These are phyloP conservation scores for Lasioglossum lativentre DNA, from an alignment of 2,888 invertebrate genomes.

Conservation along the genomic window DNA sequence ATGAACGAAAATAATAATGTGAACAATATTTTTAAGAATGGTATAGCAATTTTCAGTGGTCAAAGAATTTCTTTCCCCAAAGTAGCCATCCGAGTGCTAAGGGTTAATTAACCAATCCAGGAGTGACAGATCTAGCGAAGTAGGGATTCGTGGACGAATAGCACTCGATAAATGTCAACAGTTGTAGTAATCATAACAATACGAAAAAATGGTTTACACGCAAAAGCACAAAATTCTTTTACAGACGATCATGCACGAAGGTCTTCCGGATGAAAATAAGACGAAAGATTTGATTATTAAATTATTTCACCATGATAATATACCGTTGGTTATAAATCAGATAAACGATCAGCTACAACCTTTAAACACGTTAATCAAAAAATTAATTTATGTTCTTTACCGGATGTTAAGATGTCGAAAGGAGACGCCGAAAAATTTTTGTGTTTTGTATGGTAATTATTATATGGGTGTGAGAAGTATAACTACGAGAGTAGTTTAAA, in stretches of 20 bases:
- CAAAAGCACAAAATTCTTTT: conserved; percentile 72
- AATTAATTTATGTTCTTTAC: conserved; percentile 69
- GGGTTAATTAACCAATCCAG: too few relatives aligned
- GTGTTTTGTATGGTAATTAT: conserved; percentile 72
- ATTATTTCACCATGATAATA: conserved; percentile 71
- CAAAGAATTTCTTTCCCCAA: too few relatives aligned
- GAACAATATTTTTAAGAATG: too few relatives aligned
- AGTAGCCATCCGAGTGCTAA: too few relatives aligned
- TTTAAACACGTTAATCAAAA: conserved; percentile 76
- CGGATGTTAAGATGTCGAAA: conserved; percentile 71
- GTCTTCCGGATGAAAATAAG: conserved; percentile 65
- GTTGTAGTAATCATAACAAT: not conserved
- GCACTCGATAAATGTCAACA: not conserved
- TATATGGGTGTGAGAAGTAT: conserved; percentile 81
- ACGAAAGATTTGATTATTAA: conserved; percentile 57
- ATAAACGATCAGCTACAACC: conserved; percentile 76
- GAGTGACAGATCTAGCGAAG: too few relatives aligned
- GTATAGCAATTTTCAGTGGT: too few relatives aligned
- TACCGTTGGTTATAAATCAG: conserved; percentile 50
- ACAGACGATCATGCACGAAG: conserved; percentile 76
- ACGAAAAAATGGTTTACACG: conserved; percentile 51
- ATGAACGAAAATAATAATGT: too few relatives aligned
- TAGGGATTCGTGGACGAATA: too few relatives aligned
- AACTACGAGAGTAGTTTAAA: conserved; percentile 71
- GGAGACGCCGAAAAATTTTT: conserved; percentile 74